A percentile compares a stretch with the other conserved stretches of the same genome.
Conservation (phyloP, 2,113 vertebrate species). For the Centropus bengalensis region DNA sequence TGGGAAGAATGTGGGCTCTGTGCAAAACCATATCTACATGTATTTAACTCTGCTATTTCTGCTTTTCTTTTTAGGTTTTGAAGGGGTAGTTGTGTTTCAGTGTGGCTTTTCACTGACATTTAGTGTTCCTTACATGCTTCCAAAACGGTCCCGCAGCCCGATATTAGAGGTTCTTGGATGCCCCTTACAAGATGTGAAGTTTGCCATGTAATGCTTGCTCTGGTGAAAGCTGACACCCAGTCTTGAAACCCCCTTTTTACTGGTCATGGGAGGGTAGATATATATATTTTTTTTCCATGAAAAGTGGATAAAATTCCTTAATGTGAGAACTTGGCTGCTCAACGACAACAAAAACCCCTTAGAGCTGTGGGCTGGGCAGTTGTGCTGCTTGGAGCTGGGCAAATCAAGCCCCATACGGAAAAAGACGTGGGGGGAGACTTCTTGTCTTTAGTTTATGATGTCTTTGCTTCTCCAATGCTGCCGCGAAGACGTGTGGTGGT, state of each 20-base stretch:
- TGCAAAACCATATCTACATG: not conserved
- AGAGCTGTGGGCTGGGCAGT: not conserved
- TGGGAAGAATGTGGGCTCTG: not conserved
- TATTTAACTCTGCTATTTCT: not conserved
- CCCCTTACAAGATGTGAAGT: not conserved
- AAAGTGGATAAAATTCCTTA: not conserved
- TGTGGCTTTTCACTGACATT: conserved; percentile 16
- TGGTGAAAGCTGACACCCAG: not conserved
- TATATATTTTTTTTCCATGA: not conserved
- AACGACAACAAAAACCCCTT: not conserved
- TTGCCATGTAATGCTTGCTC: not conserved
- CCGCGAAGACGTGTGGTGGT: accelerated
- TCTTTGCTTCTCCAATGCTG: not conserved
- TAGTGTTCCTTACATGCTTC: not conserved
- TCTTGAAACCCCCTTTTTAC: not conserved
- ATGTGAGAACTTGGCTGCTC: not conserved
- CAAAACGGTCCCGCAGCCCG: not conserved
- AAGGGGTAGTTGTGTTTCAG: not conserved
- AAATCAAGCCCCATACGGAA: not conserved
- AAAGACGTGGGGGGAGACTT: not conserved
- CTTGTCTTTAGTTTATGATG: not conserved
- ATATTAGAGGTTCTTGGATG: not conserved
- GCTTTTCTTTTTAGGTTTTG: not conserved
- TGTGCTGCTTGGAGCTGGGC: not conserved
- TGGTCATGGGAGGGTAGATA: accelerated